Evolutionary conservation across 2,113 vertebrate species (phyloP), one percentile per base, ranked within the genome.

Genomic region (Oncorhynchus gorbuscha): DNA sequence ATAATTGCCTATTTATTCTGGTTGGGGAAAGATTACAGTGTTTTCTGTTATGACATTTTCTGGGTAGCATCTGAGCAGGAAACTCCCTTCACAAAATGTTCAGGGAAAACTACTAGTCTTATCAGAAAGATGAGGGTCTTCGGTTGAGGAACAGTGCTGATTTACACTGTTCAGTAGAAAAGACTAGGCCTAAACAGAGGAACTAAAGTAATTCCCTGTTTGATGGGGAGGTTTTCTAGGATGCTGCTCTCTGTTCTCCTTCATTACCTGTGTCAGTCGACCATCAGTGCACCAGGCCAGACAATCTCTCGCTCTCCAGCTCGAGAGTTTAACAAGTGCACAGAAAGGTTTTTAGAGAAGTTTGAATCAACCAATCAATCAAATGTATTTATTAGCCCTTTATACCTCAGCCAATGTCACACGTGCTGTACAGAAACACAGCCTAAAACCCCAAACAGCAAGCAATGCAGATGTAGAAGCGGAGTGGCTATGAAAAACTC

Each of bases 41-140:
- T 55, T 18, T 55, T 45, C 39, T 45, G 39, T 55, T 18, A 18
- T 55, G 69, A 75, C 24, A 39, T 51, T 68, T 62, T 79, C 73
- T 59, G 9, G 39, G 9, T 11, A 45, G 76, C 77, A 45, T 45
- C 22, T 66, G 78, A 74, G 86, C 51, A 55, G 51, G 13, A 55
- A 55, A 55, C 16, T 4, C 16, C 14, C 51, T 18, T 18, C 51
- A 55, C 51, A 14, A 55, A 55, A 55, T 71, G 64, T 62, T 45
- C 2, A 2, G 59, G 7, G 7, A 62, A 62, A 45, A 45, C 39
- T 62, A 24, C 51, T 62, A n/a, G 24, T 3, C n/a, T n/a, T 62
- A 24, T 62, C 59, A 62, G 59, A 11, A 62, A 24, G n/a, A 22
- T 55, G 1, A 62, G 24, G n/a, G 59, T 24, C n/a, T 24, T 62